phyloP scores from a whole-genome alignment of 2,797 vertebrate species.

The Pristis pectinata region DNA sequence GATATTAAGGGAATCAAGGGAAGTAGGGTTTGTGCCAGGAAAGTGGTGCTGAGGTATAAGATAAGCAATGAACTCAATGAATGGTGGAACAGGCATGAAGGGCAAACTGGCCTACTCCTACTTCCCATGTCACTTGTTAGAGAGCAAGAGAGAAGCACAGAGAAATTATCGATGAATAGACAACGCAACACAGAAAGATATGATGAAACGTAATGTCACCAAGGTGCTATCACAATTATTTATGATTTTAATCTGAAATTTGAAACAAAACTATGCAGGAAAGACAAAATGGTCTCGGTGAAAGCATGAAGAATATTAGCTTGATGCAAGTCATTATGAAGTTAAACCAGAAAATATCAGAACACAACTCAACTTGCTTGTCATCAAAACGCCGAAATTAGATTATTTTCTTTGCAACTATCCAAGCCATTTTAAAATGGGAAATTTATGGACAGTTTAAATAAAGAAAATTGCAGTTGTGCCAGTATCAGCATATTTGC shows the following conservation, averaged over 20 bases:
- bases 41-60: too few species aligned
- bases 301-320: not conserved
- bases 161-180: not conserved
- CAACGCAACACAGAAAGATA: not conserved
- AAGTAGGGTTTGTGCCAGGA: too few species aligned
- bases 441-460: not conserved
- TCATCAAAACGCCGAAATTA: not conserved
- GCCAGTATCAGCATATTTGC: not conserved
- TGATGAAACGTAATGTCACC: not conserved
- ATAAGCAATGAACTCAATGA: too few species aligned
- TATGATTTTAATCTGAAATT: not conserved
- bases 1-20: too few species aligned
- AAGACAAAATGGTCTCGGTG: not conserved
- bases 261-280: not conserved
- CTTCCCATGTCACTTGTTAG: too few species aligned
- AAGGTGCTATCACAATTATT: not conserved
- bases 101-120: too few species aligned
- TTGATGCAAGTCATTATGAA: not conserved
- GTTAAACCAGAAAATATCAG: not conserved
- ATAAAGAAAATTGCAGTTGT: not conserved
- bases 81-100: too few species aligned
- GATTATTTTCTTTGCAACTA: slow-evolving; percentile 7
- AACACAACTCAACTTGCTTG: not conserved
- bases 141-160: not conserved
- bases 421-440: not conserved